phyloP scores from a whole-genome alignment of 2,113 vertebrate species.

The Panurus biarmicus region DNA sequence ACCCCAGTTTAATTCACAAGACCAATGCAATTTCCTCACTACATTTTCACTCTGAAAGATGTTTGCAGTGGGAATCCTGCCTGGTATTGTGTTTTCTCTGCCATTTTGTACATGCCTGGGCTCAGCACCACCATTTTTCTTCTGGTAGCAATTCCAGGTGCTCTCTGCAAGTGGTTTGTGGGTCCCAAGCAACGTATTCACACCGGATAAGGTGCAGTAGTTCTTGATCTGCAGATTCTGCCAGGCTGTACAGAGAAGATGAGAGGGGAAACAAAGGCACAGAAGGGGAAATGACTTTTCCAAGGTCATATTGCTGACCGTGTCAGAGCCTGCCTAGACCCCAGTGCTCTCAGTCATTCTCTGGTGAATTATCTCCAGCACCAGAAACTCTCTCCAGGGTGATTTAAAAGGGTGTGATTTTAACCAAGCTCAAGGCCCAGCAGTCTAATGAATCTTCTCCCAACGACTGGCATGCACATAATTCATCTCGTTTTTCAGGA shows the following conservation, averaged over 20 bases:
- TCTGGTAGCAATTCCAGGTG: not conserved
- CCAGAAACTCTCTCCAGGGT: constrained; percentile 6
- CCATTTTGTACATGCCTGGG: fast-evolving
- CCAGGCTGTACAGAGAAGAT: not conserved
- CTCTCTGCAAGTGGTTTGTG: not conserved
- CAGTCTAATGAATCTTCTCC: constrained; percentile 29
- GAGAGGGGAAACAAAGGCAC: not conserved
- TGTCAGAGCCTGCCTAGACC: not conserved
- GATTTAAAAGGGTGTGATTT: constrained; percentile 36
- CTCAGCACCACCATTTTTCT: not conserved
- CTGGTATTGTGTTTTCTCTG: not conserved
- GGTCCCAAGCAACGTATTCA: fast-evolving
- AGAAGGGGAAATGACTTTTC: not conserved
- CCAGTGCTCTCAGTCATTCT: not conserved
- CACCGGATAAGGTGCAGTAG: not conserved
- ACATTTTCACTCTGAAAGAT: not conserved
- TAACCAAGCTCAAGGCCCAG: constrained; percentile 38
- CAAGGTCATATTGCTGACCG: not conserved
- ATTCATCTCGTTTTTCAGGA: not conserved
- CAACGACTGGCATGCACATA: not conserved
- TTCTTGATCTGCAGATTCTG: not conserved
- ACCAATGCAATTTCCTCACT: not conserved
- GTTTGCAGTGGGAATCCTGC: not conserved
- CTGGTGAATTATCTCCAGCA: not conserved
- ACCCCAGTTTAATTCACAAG: not conserved